Conservation (phyloP, 2,888 invertebrate genomes). For the Ferrisia virgata region DNA sequence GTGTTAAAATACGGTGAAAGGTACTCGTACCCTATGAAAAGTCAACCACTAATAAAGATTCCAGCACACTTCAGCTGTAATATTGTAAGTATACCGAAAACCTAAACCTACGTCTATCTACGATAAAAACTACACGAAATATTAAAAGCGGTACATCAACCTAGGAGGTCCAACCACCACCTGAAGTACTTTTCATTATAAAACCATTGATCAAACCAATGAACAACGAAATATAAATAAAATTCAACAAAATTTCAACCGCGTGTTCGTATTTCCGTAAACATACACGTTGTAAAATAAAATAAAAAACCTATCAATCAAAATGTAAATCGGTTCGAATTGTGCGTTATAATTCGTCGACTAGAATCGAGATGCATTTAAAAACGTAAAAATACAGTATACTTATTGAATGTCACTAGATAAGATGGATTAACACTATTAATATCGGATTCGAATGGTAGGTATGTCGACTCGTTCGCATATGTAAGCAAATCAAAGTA, state of each 20-base stretch:
- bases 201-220: background rate
- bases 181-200: background rate
- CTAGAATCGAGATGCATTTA: background rate
- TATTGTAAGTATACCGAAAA: too few species aligned
- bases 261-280: background rate
- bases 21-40: too few species aligned
- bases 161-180: background rate
- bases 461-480: background rate
- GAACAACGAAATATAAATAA: background rate
- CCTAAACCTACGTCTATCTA: too few species aligned
- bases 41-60: too few species aligned
- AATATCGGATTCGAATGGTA: constrained; percentile 1
- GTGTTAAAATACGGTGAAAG: too few species aligned
- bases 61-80: too few species aligned
- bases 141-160: background rate
- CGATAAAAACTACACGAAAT: too few species aligned
- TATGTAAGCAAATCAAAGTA: background rate
- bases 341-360: background rate
- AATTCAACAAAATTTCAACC: background rate
- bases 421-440: constrained; percentile 23
- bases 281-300: background rate
- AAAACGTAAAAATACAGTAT: constrained; percentile 13
- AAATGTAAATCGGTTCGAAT: background rate
- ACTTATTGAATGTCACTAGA: background rate
- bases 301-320: background rate